These are phyloP conservation scores for Cyclopterus lumpus DNA, from an alignment of 2,797 vertebrate genomes.

Conservation along the genomic window DNA sequence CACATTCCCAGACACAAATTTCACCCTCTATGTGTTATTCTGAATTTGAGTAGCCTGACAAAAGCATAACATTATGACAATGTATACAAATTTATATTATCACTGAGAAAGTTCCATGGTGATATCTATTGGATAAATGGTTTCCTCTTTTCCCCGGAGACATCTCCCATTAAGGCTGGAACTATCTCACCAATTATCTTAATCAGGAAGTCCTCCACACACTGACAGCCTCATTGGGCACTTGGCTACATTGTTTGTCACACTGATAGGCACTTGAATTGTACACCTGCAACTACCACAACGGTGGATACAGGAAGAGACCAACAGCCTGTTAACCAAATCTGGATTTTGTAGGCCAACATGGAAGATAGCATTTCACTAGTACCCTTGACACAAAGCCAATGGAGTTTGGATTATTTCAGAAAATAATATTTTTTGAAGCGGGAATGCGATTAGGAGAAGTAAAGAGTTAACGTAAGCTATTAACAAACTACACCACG, in stretches of 20 bases:
- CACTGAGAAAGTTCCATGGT: not conserved
- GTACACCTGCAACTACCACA: not conserved
- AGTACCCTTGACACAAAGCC: too few species aligned
- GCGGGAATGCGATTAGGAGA: too few species aligned
- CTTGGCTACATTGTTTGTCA: not conserved
- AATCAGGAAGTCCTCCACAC: not conserved
- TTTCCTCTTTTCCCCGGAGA: not conserved
- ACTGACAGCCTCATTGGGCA: not conserved
- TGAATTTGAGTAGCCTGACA: too few species aligned
- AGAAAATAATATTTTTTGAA: too few species aligned
- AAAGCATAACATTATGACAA: too few species aligned
- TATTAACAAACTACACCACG: too few species aligned
- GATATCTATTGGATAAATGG: not conserved
- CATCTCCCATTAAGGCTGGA: not conserved
- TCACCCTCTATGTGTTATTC: too few species aligned
- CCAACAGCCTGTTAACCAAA: not conserved
- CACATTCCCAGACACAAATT: too few species aligned
- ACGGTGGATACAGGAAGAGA: not conserved
- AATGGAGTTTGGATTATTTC: too few species aligned
- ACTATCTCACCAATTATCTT: not conserved
- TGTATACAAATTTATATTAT: too few species aligned
- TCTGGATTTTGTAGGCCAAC: not conserved
- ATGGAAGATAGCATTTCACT: too few species aligned
- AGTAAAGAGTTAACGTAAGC: too few species aligned
- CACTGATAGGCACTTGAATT: not conserved